Base-by-base conservation (phyloP, 2,797 vertebrate genomes). In the Oreonectes daqikongensis region DNA sequence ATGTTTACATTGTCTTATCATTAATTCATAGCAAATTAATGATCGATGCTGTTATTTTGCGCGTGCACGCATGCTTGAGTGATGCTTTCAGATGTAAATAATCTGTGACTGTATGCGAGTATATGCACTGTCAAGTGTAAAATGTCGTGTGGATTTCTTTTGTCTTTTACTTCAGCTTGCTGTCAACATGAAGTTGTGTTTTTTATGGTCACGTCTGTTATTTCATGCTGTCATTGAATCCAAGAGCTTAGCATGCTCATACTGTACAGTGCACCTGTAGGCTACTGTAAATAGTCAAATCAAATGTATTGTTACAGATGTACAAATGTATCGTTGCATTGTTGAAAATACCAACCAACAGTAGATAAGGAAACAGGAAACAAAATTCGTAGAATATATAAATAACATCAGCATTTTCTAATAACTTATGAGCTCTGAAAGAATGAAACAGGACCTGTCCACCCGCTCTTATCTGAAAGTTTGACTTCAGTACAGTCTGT, bases 1-100 rank as follows among this genome's bases (percentile, higher is more conserved):
- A 90, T 70, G 5, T 72, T 63, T 63, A 63, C 18, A n/a, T 48
- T 48, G 4, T 44, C n/a, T 15, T 4, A 44, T 44, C 3, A 15
- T 44, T 44, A 15, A 14, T 44, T 44, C 12, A 14, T 44, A 1
- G 3, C 2, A 2, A 17, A 15, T 44, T 17, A 22, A 1, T 28
- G 24, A 46, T 44, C 1, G 0, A 24, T 52, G 18, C 11, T 24
- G 6, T 24, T 80, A 6, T 38, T 69, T 48, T 52, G 57, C 15
- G 26, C 46, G 2, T 66, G 20, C 9, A 20, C n/a, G 46, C 26
- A n/a, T 20, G 17, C 28, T 10, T 50, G 1, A 55, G 9, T 32
- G 60, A 46, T 26, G 24, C 7, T 60, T 32, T 22, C 4, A 15
- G 5, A 17, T 52, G 15, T n/a, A 40, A 52, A 53, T 65, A 24